phyloP scores from a whole-genome alignment of 2,797 vertebrate genomes.

The Lateolabrax maculatus region DNA sequence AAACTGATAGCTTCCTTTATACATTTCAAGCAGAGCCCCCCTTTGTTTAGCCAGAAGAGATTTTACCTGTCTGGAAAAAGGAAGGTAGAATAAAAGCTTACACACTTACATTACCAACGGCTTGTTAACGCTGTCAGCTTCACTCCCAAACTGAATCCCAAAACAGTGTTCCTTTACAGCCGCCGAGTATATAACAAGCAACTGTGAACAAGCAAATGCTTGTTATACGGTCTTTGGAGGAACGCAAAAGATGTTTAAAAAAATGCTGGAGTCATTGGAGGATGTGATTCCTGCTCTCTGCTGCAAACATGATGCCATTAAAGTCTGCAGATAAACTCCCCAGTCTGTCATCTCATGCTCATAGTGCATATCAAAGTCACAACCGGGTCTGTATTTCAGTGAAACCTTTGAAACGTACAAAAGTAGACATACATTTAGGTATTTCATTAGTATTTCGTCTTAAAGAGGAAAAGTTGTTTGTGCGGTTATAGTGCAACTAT shows the following conservation, averaged over 20 bases:
- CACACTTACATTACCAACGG: conserved; percentile 54
- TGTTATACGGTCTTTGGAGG: conserved; percentile 67
- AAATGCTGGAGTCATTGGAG: conserved; percentile 58
- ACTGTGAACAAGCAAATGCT: conserved; percentile 60
- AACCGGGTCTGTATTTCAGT: conserved; percentile 6
- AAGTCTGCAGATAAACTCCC: conserved; percentile 49
- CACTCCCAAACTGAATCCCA: conserved; percentile 44
- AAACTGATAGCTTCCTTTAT: conserved; percentile 60
- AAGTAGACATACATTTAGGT: conserved; percentile 13
- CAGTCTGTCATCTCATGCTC: conserved; percentile 35
- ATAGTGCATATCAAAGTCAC: conserved; percentile 23
- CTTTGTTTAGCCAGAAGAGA: conserved; percentile 57
- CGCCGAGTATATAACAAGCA: conserved; percentile 62
- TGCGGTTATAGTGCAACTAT: background rate
- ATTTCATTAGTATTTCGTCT: background rate
- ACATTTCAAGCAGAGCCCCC: conserved; percentile 51
- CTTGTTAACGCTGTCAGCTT: conserved; percentile 71
- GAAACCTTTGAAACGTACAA: conserved; percentile 18
- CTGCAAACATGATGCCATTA: conserved; percentile 57
- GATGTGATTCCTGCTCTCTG: conserved; percentile 58
- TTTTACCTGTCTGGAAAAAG: conserved; percentile 61
- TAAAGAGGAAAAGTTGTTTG: background rate
- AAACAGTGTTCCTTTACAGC: conserved; percentile 57
- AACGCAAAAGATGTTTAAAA: conserved; percentile 64
- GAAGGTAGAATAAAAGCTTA: conserved; percentile 56